A percentile compares a stretch with the other conserved stretches of the same genome.
Evolutionary conservation across 2,888 invertebrate species (phyloP).

Genomic region (Serripes groenlandicus): DNA sequence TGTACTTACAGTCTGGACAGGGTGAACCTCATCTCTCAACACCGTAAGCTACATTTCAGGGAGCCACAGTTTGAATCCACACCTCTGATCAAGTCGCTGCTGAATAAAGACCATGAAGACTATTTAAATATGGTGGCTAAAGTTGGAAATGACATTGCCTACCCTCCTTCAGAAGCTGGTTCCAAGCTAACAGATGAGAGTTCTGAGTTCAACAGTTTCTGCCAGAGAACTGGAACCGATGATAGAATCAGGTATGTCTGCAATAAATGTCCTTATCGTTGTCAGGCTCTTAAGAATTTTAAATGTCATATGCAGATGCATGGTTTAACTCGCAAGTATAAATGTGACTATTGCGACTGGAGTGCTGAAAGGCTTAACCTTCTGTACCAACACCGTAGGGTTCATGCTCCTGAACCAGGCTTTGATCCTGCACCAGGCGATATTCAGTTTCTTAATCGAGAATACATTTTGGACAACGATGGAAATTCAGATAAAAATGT

Average conservation of each 20-base stretch:
- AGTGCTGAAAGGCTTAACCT: constrained; percentile 80
- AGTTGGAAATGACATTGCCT: constrained; percentile 60
- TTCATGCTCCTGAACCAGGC: constrained; percentile 74
- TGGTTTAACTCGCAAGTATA: constrained; percentile 77
- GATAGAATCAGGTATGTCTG: constrained; percentile 74
- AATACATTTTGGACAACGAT: constrained; percentile 74
- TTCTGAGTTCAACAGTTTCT: constrained; percentile 28
- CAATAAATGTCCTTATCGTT: constrained; percentile 77
- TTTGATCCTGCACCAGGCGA: constrained; percentile 75
- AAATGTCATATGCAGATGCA: constrained; percentile 81
- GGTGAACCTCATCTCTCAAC: constrained; percentile 72
- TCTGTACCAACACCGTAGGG: constrained; percentile 80
- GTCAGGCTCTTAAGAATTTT: constrained; percentile 76
- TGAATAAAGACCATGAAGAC: constrained; percentile 67
- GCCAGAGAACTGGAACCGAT: constrained; percentile 45
- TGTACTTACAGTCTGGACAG: constrained; percentile 73
- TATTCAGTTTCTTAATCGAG: constrained; percentile 77
- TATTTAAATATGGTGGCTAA: constrained; percentile 42
- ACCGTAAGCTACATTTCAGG: constrained; percentile 74
- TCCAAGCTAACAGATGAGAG: constrained; percentile 39
- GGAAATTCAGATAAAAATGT: constrained; percentile 32
- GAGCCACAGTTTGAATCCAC: constrained; percentile 71
- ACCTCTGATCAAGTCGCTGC: constrained; percentile 61
- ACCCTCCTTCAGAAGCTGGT: constrained; percentile 48
- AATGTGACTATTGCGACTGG: constrained; percentile 84